Base-by-base conservation (phyloP, 2,888 invertebrate genomes). In the Apantesis nais region DNA sequence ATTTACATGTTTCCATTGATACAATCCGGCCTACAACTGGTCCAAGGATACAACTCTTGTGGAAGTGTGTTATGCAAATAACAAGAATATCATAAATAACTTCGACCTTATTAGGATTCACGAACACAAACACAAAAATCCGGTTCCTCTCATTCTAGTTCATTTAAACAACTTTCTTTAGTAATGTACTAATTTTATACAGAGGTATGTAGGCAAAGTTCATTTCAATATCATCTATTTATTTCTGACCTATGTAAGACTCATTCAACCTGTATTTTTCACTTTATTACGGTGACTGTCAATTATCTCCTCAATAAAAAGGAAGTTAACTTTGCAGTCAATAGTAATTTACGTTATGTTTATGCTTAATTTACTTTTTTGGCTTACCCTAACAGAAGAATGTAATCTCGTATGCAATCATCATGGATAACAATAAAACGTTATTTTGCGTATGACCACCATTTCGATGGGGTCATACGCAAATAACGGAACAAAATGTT, bases 91-190 rank as follows among this genome's bases (percentile, higher is more conserved):
- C 81, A 87, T 82, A 86, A 87, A 87, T 83, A 89, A 82, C 84
- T 77, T 81, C 85, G 87, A 86, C 88, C 87, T 83, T 87, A 86
- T 87, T 88, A 85, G 79, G 80, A 83, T 81, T 78, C 77, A 84
- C 83, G 72, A 82, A 67, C 83, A 83, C 84, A 89, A 90, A 89
- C 88, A 88, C 88, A 88, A 86, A 89, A 90, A 87, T 90, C 93
- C 91, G 92, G 93, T 92, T 90, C 78, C 66, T 78, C 86, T 85
- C 80, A 88, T 89, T 88, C 87, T 82, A 79, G 86, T 84, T 87
- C 84, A 87, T 89, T 87, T 89, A 86, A 86, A 88, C 89, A 92
- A 93, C 93, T 93, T 93, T 93, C 93, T 85, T 92, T 83, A 71
- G 82, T 78, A 79, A 76, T 79, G 88, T 89, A 86, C 87, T 77